These are phyloP conservation scores for Argyresthia goedartella DNA, from an alignment of 2,888 invertebrate species.

Conservation along the genomic window DNA sequence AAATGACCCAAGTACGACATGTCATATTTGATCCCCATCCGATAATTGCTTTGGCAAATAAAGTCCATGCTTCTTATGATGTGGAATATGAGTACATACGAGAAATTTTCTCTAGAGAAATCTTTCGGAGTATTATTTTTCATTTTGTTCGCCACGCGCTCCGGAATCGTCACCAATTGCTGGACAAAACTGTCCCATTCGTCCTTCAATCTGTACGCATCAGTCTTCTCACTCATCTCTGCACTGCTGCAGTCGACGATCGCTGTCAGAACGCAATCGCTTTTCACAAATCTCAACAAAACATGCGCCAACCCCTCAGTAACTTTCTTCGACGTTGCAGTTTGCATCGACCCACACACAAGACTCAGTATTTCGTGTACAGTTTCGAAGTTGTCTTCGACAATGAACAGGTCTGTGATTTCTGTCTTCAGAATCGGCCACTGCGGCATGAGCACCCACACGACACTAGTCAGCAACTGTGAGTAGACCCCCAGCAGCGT, in stretches of 20 bases:
- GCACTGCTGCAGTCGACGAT: constrained; percentile 43
- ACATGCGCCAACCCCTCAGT: constrained; percentile 45
- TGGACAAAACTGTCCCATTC: constrained; percentile 72
- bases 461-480: constrained; percentile 56
- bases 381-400: constrained; percentile 64
- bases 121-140: constrained; percentile 65
- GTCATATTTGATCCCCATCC: constrained; percentile 35
- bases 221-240: constrained; percentile 15
- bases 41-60: constrained; percentile 50
- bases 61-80: constrained; percentile 73
- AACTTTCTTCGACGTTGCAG: constrained; percentile 30
- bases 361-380: constrained; percentile 57
- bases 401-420: constrained; percentile 52
- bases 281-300: constrained; percentile 59
- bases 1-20: constrained; percentile 63
- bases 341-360: constrained; percentile 58
- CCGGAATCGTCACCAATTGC: constrained; percentile 76
- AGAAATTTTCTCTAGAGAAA: constrained; percentile 71
- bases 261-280: constrained; percentile 69
- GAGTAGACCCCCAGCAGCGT: constrained; percentile 56
- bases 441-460: constrained; percentile 59
- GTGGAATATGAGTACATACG: constrained; percentile 71
- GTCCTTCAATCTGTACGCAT: constrained; percentile 18
- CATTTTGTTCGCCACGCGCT: constrained; percentile 77
- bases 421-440: constrained; percentile 70